These are phyloP conservation scores for Butorides virescens DNA, from an alignment of 2,113 vertebrate genomes.

Conservation along the genomic window DNA sequence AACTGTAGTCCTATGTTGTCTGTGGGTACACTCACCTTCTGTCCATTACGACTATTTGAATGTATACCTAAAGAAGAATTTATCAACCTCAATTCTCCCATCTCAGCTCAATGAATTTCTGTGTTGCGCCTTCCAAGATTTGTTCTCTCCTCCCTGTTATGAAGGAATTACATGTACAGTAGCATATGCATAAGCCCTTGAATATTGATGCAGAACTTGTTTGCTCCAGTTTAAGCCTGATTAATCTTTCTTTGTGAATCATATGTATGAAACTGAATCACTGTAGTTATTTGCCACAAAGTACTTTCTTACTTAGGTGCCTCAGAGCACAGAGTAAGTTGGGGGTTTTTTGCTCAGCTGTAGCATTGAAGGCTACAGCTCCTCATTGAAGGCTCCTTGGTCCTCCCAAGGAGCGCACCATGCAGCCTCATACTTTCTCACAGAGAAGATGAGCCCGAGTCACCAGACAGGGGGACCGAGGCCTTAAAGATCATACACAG, in stretches of 20 bases:
- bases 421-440: not conserved
- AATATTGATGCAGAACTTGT: not conserved
- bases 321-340: not conserved
- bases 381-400: no score
- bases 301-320: not conserved
- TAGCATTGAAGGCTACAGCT: not conserved
- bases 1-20: not conserved
- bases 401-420: not conserved
- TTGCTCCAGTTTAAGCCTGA: not conserved
- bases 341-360: not conserved
- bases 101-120: not conserved
- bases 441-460: not conserved
- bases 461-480: not conserved
- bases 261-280: not conserved
- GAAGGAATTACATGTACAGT: not conserved
- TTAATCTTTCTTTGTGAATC: slow-evolving; percentile 3
- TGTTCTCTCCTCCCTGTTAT: not conserved
- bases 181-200: not conserved
- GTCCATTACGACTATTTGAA: not conserved
- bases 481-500: not conserved
- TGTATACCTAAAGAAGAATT: not conserved
- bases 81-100: not conserved
- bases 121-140: not conserved
- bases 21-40: not conserved
- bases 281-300: not conserved